Conservation (phyloP, 2,888 invertebrate species). For the Melanophora roralis region DNA sequence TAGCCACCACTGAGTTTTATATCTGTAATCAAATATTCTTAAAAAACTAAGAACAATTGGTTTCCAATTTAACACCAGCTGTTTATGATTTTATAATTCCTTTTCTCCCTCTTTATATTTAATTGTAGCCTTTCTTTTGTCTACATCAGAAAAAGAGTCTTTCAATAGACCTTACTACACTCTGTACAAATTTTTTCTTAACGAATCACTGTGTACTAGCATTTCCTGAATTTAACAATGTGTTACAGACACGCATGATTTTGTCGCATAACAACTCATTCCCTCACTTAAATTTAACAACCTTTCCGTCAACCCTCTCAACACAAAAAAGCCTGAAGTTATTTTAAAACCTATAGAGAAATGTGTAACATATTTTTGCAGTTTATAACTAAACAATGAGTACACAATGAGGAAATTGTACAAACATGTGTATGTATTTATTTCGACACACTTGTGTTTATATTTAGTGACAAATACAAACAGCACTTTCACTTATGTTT, state of each 20-base stretch:
- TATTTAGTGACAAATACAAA: too few relatives aligned
- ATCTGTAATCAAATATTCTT: too few relatives aligned
- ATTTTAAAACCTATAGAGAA: neutral
- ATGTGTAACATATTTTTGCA: neutral
- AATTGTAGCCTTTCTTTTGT: too few relatives aligned
- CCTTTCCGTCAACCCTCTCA: neutral
- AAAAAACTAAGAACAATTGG: too few relatives aligned
- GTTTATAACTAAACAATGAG: neutral
- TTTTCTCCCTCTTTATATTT: too few relatives aligned
- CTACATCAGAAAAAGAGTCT: too few relatives aligned
- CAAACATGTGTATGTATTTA: too few relatives aligned
- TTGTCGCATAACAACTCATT: neutral
- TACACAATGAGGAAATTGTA: neutral
- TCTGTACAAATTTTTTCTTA: neutral
- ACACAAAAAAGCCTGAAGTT: neutral
- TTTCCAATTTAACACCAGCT: too few relatives aligned
- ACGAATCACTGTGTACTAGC: neutral
- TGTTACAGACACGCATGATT: neutral
- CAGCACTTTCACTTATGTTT: slow-evolving; percentile 28
- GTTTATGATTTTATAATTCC: too few relatives aligned
- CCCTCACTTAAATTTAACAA: neutral
- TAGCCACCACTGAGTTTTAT: too few relatives aligned
- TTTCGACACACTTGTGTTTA: too few relatives aligned
- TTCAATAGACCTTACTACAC: too few relatives aligned
- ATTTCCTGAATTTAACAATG: neutral